Percentiles rank a stretch among this genome's conserved stretches.
phyloP scores from a whole-genome alignment of 2,113 vertebrate genomes.

The Gymnobelideus leadbeateri region DNA sequence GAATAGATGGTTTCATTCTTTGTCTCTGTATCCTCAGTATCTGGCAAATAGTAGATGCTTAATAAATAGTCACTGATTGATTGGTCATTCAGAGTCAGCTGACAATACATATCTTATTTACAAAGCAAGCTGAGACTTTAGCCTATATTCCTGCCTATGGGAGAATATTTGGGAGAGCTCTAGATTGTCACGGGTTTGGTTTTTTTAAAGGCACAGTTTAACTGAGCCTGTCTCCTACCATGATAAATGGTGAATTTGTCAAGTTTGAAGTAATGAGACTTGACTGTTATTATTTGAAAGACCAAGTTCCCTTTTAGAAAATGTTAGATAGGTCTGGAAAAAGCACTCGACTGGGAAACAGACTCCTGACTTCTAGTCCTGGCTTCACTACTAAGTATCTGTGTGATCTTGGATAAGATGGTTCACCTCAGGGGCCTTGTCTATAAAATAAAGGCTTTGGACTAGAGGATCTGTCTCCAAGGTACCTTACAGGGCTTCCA shows the following conservation, averaged over 20 bases:
- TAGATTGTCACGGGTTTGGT: background rate
- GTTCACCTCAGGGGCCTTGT: too few species aligned
- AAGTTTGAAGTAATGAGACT: background rate
- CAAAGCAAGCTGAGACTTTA: background rate
- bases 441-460: too few species aligned
- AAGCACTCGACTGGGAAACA: background rate
- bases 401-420: too few species aligned
- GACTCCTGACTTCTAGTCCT: background rate
- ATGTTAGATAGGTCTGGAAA: background rate
- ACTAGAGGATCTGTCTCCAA: too few species aligned
- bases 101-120: background rate
- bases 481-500: too few species aligned
- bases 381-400: background rate
- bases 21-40: background rate
- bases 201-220: background rate
- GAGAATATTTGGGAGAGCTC: background rate
- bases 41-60: background rate
- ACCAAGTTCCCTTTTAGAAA: background rate
- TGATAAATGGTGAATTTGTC: background rate
- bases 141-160: too few species aligned
- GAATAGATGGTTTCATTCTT: background rate
- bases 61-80: background rate
- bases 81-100: background rate
- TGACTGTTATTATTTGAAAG: background rate
- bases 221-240: background rate